A percentile compares a stretch with the other conserved stretches of the same genome.
Conservation (phyloP, 2,888 invertebrate species). For the Eurytoma californica region DNA sequence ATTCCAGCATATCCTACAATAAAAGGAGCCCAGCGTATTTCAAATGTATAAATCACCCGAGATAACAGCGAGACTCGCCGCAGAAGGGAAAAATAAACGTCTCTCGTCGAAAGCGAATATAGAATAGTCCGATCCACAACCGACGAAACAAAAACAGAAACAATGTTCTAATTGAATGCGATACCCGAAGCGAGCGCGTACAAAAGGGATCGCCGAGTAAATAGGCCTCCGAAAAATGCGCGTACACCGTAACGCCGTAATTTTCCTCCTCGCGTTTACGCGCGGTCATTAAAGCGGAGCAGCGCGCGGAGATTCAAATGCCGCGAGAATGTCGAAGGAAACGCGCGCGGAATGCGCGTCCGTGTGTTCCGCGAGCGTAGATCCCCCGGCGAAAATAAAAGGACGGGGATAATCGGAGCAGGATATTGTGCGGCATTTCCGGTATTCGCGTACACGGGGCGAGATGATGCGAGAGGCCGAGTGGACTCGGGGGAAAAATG, state of each 20-base stretch:
- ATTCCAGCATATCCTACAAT: neutral
- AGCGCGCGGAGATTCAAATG: constrained; percentile 26
- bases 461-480: neutral
- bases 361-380: neutral
- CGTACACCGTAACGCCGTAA: constrained; percentile 17
- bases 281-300: constrained; percentile 31
- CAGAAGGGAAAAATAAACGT: neutral
- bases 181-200: neutral
- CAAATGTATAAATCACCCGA: constrained; percentile 1
- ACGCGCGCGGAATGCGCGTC: constrained; percentile 30
- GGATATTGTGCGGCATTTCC: neutral
- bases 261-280: constrained; percentile 18
- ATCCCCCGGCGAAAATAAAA: too few relatives aligned
- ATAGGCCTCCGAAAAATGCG: neutral
- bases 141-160: neutral
- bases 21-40: constrained; percentile 1
- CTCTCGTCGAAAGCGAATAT: neutral
- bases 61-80: constrained; percentile 10
- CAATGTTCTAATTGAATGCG: neutral
- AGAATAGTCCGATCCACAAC: neutral
- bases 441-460: neutral
- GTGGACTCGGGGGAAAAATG: neutral
- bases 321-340: constrained; percentile 44
- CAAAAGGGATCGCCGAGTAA: constrained; percentile 32
- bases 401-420: too few relatives aligned